Conservation (phyloP, 2,888 invertebrate genomes). For the Odontocolon sp. region DNA sequence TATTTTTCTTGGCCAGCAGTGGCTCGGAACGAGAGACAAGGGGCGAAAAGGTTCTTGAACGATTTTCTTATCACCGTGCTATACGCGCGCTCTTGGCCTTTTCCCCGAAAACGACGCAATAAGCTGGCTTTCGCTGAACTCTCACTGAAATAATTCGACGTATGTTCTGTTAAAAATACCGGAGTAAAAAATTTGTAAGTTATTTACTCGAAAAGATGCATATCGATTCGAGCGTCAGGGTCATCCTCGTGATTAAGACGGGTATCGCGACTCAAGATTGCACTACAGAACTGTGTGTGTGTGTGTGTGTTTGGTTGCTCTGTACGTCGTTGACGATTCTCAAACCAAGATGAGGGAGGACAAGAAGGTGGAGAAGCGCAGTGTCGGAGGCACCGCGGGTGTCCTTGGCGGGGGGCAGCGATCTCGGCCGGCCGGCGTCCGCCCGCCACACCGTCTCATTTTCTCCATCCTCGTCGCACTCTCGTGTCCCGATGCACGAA, state of each 20-base stretch:
- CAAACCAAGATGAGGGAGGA: slow-evolving; percentile 34
- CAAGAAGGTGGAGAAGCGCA: slow-evolving; percentile 59
- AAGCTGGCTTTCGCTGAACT: too few species aligned
- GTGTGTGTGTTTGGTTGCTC: too few species aligned
- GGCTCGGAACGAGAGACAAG: slow-evolving; percentile 35
- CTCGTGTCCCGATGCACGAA: too few species aligned
- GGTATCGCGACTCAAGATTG: slow-evolving; percentile 42
- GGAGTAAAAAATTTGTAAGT: not conserved
- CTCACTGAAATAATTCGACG: too few species aligned
- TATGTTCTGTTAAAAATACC: not conserved
- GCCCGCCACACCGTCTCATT: slow-evolving; percentile 71
- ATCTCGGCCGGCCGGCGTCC: slow-evolving; percentile 74
- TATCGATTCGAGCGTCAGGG: slow-evolving; percentile 25
- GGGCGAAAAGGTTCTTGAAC: slow-evolving; percentile 53
- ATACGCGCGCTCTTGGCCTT: slow-evolving; percentile 30
- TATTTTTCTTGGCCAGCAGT: too few species aligned
- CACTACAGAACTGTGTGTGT: slow-evolving; percentile 23
- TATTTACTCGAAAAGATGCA: slow-evolving; percentile 8
- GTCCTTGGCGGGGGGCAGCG: slow-evolving; percentile 79
- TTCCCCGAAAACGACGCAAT: slow-evolving; percentile 56
- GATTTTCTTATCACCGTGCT: slow-evolving; percentile 52
- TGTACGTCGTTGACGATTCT: slow-evolving; percentile 25
- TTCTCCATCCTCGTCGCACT: slow-evolving; percentile 7
- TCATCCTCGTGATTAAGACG: slow-evolving; percentile 46
- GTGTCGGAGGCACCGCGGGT: slow-evolving; percentile 71